Evolutionary conservation across 1,140 invertebrate species (phyloP).

Genomic region (Lepeophtheirus salmonis): DNA sequence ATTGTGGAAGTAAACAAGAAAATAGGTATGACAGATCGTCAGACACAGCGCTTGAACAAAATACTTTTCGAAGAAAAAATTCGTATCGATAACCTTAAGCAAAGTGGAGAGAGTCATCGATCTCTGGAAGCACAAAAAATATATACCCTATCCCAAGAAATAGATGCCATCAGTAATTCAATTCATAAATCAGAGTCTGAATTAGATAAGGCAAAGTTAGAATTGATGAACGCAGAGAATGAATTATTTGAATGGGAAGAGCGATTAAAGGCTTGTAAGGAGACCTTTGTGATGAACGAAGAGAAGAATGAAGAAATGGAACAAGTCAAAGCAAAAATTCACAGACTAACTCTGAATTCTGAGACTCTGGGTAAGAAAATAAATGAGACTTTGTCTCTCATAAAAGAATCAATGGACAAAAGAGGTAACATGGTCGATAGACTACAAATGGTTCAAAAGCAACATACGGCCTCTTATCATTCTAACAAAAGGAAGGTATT

Average conservation of each 20-base stretch:
- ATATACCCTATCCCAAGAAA: neutral
- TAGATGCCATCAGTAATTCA: neutral
- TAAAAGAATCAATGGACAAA: neutral
- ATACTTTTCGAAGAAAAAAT: neutral
- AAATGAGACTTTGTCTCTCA: neutral
- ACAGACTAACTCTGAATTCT: neutral
- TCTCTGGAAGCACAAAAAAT: neutral
- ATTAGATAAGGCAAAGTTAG: neutral
- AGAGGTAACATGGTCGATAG: neutral
- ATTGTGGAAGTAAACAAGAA: neutral
- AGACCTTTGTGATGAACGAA: neutral
- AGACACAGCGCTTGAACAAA: neutral
- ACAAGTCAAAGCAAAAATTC: neutral
- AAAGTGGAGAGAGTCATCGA: neutral
- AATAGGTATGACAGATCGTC: neutral
- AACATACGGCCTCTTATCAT: too few species aligned
- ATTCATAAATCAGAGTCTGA: neutral
- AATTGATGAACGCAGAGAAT: neutral
- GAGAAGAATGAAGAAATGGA: neutral
- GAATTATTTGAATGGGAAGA: neutral
- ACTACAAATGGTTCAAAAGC: too few species aligned
- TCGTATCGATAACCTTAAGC: neutral
- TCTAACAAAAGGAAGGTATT: neutral
- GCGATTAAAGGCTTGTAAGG: neutral
- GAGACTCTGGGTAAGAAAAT: neutral